Conservation (phyloP, 2,797 vertebrate genomes). For the Sebastes umbrosus region DNA sequence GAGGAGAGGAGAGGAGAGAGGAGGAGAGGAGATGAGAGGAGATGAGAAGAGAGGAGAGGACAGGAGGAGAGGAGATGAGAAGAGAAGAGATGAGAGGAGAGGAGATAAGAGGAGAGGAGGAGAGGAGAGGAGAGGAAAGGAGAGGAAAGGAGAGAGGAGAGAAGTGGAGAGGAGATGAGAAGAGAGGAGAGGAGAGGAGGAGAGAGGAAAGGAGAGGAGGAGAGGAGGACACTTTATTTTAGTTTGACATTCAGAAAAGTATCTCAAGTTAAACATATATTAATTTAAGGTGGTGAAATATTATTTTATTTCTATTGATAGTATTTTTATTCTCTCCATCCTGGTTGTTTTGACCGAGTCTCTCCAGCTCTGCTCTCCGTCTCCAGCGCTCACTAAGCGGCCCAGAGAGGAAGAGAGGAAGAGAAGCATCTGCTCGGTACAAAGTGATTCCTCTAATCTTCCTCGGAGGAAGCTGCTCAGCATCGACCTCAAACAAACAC, state of each 20-base stretch:
- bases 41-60: too few relatives aligned
- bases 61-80: too few relatives aligned
- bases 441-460: conserved; percentile 76
- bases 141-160: too few relatives aligned
- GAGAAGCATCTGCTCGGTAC: conserved; percentile 63
- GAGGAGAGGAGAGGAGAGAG: too few relatives aligned
- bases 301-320: background rate
- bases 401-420: conserved; percentile 6
- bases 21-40: too few relatives aligned
- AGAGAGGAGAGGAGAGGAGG: too few relatives aligned
- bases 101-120: too few relatives aligned
- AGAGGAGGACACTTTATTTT: background rate
- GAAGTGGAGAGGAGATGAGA: too few relatives aligned
- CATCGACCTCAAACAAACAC: conserved; percentile 63
- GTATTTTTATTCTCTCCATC: background rate
- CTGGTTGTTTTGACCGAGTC: conserved; percentile 22
- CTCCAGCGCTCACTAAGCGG: conserved; percentile 34
- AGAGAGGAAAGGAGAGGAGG: background rate
- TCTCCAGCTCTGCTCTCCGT: conserved; percentile 21
- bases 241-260: background rate
- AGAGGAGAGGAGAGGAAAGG: rapidly evolving
- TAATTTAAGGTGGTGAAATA: background rate
- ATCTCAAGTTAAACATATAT: background rate
- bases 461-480: conserved; percentile 65
- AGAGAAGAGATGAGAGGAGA: too few relatives aligned